These are phyloP conservation scores for Xestoiulus laeticollis DNA, from an alignment of 2,888 invertebrate genomes.

Conservation along the genomic window DNA sequence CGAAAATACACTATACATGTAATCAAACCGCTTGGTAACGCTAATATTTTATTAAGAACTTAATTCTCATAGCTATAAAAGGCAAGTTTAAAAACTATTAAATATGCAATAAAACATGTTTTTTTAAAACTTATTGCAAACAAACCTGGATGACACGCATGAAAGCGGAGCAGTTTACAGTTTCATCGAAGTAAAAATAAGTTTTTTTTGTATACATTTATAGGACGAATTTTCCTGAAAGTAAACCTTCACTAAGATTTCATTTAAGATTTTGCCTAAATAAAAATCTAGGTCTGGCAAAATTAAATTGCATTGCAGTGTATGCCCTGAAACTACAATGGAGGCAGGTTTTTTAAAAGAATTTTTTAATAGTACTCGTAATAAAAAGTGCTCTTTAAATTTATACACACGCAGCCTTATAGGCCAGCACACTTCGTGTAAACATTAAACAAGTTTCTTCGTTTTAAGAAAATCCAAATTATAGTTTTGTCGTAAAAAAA, in stretches of 20 bases:
- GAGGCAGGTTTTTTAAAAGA: background rate
- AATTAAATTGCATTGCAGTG: background rate
- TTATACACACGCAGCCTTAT: background rate
- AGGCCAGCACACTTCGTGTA: background rate
- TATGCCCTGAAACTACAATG: background rate
- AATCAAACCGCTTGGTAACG: no score
- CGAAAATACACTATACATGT: no score
- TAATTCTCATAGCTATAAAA: no score
- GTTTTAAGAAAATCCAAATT: slow-evolving; percentile 11
- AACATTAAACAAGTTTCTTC: slow-evolving; percentile 20
- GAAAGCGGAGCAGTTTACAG: background rate
- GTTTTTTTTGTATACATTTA: background rate
- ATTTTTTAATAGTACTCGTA: background rate
- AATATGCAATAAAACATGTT: background rate
- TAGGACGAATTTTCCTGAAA: background rate
- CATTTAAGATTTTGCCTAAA: background rate
- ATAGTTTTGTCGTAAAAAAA: slow-evolving; percentile 27
- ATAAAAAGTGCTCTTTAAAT: slow-evolving; percentile 27
- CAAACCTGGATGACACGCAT: background rate
- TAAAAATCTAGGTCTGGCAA: background rate
- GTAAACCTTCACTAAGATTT: background rate
- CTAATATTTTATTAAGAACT: no score
- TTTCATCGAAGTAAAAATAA: background rate
- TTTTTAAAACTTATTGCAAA: background rate
- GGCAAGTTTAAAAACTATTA: background rate